Base-by-base conservation (phyloP, 1,140 invertebrate species). In the Drosophila lowei region DNA sequence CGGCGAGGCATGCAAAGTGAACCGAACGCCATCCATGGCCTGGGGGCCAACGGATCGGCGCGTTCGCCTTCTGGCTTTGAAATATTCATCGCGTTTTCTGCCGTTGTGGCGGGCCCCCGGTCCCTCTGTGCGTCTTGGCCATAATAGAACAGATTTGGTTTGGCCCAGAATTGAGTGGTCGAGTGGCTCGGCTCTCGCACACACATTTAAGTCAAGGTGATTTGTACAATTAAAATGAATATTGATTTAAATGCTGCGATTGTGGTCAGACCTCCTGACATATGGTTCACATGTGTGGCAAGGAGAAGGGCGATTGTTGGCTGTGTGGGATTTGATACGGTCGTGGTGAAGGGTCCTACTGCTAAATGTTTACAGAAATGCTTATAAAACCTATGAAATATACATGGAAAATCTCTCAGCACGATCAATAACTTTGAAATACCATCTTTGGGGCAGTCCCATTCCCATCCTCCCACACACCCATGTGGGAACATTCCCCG, bases 151-250 rank as follows among this genome's bases (percentile, higher is more conserved):
- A 74, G 71, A 60, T 64, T 66, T 76, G 41, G 47, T 65, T 34
- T 59, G 55, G 41, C 61, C 62, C 44, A 75, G 67, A 85, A 86
- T 85, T 86, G 81, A 84, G 81, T 80, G 81, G 65, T 85, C 72
- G 53, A 46, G 41, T 52, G 55, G 28, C 50, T 71, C 4, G 11
- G 34, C 66, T 23, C 66, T 67, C 46, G 9, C 46, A 64, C 54
- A 42, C 18, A 56, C 61, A 88, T 83, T 88, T 88, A 88, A 88
- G 83, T 88, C 83, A 88, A 88, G 83, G 83, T 88, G 84, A 88
- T 89, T 88, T 83, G 78, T 89, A 83, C 83, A 88, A 88, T 88
- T 88, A 88, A 88, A 88, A 79, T 62, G 83, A 79, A 88, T 88
- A 89, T 89, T 89, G 84, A 88, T 88, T 88, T 76, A 77, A 84